Evolutionary conservation across 2,888 invertebrate genomes (phyloP), one percentile per base, ranked within the genome.

Genomic region (Escarpia spicata): DNA sequence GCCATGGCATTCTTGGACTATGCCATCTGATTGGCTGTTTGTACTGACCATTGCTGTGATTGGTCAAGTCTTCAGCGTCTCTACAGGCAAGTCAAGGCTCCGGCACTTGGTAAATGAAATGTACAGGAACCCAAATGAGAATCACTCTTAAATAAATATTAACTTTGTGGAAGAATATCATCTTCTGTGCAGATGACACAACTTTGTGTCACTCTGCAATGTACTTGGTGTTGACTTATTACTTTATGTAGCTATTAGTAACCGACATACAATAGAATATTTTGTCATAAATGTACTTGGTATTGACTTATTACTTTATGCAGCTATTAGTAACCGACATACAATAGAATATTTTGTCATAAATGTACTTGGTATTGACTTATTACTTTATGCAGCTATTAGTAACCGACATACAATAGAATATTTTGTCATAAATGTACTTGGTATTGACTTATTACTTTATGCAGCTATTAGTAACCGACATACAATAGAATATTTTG

Each of bases 11-110:
- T 75, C 75, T 19, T 6, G 75, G 75, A 75, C 75, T 26, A 26
- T 6, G 6, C 26, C 19, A 26, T 75, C 75, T 26, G 75, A 26
- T 26, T 75, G 75, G 75, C 19, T n/a, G n/a, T 75, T 75, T 75
- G 26, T 75, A 26, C 19, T 75, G 75, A 75, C 75, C 26, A 3
- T 75, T 26, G 75, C 75, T 75, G 26, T 75, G 75, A n/a, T 75
- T n/a, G n/a, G 26, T 75, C 75, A 75, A 75, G 75, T n/a, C 75
- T 75, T n/a, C 19, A 75, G 75, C 6, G 6, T 26, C n/a, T 75
- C 75, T 75, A 75, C 75, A 75, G 75, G 75, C 75, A 75, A 75
- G 75, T 75, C 75, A 75, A 75, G 75, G 75, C 75, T 75, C 75
- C 19, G 19, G 26, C 19, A 26, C 75, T 75, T 26, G 37, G 26